Percentiles rank a stretch among this genome's conserved stretches.
Evolutionary conservation across 2,113 vertebrate genomes (phyloP).

Genomic region (Melospiza georgiana): DNA sequence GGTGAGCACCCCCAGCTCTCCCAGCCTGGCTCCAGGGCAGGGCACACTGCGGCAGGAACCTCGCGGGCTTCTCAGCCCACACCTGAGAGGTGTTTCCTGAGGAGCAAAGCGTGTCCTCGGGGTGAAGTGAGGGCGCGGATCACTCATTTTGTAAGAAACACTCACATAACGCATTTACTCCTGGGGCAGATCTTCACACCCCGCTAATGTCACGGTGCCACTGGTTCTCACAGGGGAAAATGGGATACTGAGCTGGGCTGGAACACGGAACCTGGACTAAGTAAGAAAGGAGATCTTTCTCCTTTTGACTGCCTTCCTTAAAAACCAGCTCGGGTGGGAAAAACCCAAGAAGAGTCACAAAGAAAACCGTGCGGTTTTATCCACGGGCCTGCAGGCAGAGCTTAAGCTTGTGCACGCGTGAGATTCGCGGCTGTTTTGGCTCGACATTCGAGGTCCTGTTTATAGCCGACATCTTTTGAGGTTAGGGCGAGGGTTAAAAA

Average conservation of each 20-base stretch:
- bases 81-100: neutral
- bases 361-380: no score
- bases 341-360: no score
- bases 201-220: fast-evolving
- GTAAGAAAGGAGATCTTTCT: no score
- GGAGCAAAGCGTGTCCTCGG: neutral
- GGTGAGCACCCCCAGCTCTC: fast-evolving
- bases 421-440: fast-evolving
- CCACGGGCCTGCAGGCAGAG: no score
- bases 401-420: no score
- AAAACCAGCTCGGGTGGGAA: no score
- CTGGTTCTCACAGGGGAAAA: neutral
- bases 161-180: neutral
- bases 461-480: no score
- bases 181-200: neutral
- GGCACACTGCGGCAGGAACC: fast-evolving
- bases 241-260: neutral
- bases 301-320: no score
- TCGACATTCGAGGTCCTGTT: no score
- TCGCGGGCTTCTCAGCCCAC: neutral
- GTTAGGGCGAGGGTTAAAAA: no score
- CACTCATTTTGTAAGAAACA: neutral
- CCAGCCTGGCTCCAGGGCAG: neutral
- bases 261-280: no score
- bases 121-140: fast-evolving